Base-by-base conservation (phyloP, 1,140 invertebrate genomes). In the Diplogasteroides magnus region DNA sequence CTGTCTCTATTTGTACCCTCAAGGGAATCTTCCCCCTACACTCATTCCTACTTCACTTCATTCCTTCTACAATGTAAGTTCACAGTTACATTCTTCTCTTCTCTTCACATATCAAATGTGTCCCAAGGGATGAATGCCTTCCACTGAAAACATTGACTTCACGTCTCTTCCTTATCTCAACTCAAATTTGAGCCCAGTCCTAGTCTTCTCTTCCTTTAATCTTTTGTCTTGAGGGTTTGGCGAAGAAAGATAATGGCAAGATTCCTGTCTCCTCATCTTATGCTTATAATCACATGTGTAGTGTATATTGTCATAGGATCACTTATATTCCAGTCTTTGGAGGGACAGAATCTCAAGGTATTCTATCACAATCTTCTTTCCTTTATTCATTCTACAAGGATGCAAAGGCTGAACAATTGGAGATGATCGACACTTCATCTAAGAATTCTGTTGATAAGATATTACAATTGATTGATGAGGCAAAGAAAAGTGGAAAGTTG, bases 301-400 rank as follows among this genome's bases (percentile, higher is more conserved):
- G 58, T 64, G 23, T 80, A 81, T 59, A 72, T 80, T 31, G 64
- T 81, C 2, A 23, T 81, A 55, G 78, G 78, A 29, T 77, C 78
- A 28, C 67, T 69, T 55, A 61, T 81, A 23, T 81, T 80, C 48
- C 77, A 79, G 69, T 69, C 61, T 27, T 67, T 80, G 1, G 78
- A 80, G 69, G 79, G 79, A 29, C 59, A 72, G 62, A 64, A 75
- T 58, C 61, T 80, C 25, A 58, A 67, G 28, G 70, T 72, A 31
- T 37, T 57, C 48, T 19, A 27, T 14, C 1, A 23, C 19, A 25
- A 28, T 29, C 19, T 55, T 57, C 6, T 65, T 15, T 11, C 0
- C 19, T 26, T 14, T 63, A n/a, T 11, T 48, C 6, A 48, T 48
- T 48, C 37, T 11, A 6, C 37, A 48, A 72, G 70, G 65, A 60